These are phyloP conservation scores for Pandion haliaetus DNA, from an alignment of 2,113 vertebrate genomes.

Conservation along the genomic window DNA sequence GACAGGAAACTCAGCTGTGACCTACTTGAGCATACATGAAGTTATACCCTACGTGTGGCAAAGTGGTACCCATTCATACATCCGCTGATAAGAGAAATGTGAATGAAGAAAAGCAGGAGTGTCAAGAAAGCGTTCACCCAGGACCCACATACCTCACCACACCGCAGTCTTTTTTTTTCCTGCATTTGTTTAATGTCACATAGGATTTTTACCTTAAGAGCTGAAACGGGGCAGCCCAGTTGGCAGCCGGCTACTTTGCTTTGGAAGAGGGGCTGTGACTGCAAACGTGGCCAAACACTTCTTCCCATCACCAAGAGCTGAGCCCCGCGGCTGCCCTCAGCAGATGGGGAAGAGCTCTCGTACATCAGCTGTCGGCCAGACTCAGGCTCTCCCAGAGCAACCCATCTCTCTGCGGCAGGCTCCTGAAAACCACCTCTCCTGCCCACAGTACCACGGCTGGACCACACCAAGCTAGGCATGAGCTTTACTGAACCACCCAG, in stretches of 20 bases:
- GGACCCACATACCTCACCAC: background rate
- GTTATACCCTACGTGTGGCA: background rate
- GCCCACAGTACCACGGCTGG: background rate
- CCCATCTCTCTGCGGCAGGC: background rate
- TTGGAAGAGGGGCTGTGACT: background rate
- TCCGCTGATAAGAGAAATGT: background rate
- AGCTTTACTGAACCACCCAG: background rate
- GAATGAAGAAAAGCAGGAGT: background rate
- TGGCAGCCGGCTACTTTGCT: background rate
- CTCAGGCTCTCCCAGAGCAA: background rate
- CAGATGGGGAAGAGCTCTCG: background rate
- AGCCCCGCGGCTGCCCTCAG: accelerated
- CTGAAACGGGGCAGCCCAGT: background rate
- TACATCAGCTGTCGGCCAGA: accelerated
- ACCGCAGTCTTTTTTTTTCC: background rate
- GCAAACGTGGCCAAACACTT: background rate
- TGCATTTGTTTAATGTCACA: background rate
- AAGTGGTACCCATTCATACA: background rate
- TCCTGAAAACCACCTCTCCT: background rate
- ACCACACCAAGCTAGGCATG: background rate
- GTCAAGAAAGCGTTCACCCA: background rate
- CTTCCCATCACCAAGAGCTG: background rate
- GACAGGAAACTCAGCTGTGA: slow-evolving; percentile 25
- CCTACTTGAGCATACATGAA: background rate
- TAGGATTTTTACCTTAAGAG: background rate